Base-by-base conservation (phyloP, 1,140 invertebrate genomes). In the Drosophila repletoides region DNA sequence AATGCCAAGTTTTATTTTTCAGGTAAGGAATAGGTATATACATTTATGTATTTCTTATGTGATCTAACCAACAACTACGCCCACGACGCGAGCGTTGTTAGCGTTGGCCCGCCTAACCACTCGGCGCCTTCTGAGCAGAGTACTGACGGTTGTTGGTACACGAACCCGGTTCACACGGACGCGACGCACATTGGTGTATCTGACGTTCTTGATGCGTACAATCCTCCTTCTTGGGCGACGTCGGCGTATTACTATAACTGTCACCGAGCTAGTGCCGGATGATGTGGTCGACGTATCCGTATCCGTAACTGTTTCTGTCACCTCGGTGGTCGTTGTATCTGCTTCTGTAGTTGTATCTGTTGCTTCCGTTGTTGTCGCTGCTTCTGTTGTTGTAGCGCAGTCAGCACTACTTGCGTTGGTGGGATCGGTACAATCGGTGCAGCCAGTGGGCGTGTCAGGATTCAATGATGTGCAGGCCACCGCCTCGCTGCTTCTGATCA, bases 371-470 rank as follows among this genome's bases (percentile, higher is more conserved):
- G 24, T 6, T 2, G 52, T 33, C 7, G 41, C 49, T 0, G 19
- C 15, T 14, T 40, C 10, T 15, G 24, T 17, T 2, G 41, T 17
- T 5, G 51, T 34, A 0, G n/a, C n/a, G 43, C 52, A 58, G 4
- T 65, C 61, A 1, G 7, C 12, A 1, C 24, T 2, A 6, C 5
- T 5, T 3, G 3, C n/a, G 7, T 56, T 58, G 0, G 2, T 2
- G 0, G 21, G 0, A 33, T 56, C 43, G 2, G 6, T 5, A 24
- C 60, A 64, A 29, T 55, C 51, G 0, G 40, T 43, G 24, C 51
- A 64, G 14, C 10, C 21, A 1, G 26, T 5, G 0, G 14, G 49
- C 7, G 38, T 5, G 9, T 15, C 31, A 0, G 38, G 34, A n/a
- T 51, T 4, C 10, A 24, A 2, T 0, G 59, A 34, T n/a, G 17